phyloP scores from a whole-genome alignment of 1,140 invertebrate genomes.

The Euglossa dilemma region DNA sequence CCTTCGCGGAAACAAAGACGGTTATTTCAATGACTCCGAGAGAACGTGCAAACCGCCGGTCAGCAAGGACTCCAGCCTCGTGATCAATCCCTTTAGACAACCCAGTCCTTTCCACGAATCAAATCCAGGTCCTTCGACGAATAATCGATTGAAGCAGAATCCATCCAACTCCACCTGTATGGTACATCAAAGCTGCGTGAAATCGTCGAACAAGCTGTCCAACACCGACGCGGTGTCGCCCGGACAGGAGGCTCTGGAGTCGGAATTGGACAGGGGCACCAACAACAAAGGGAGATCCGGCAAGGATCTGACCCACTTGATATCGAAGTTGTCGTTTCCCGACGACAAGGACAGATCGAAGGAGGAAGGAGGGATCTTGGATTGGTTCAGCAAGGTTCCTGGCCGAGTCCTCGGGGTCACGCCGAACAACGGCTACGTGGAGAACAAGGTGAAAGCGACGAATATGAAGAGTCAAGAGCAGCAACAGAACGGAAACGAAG shows the following conservation, averaged over 20 bases:
- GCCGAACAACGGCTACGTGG: conserved; percentile 51
- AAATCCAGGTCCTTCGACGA: conserved; percentile 72
- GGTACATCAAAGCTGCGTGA: conserved; percentile 67
- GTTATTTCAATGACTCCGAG: conserved; percentile 49
- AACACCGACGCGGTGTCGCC: background rate
- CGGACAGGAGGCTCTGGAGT: conserved; percentile 32
- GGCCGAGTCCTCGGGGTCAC: conserved; percentile 69
- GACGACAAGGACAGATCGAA: conserved; percentile 71
- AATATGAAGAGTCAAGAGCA: conserved; percentile 50
- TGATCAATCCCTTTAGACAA: conserved; percentile 65
- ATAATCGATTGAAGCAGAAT: conserved; percentile 52
- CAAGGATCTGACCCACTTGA: conserved; percentile 72
- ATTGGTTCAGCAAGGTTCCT: conserved; percentile 77
- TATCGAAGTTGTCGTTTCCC: conserved; percentile 75
- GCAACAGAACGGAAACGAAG: conserved; percentile 46
- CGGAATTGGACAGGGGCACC: background rate
- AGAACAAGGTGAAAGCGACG: conserved; percentile 60
- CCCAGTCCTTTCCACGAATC: conserved; percentile 68
- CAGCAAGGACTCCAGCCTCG: conserved; percentile 13
- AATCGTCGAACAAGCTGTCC: conserved; percentile 43
- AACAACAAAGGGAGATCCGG: conserved; percentile 5
- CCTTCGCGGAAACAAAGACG: conserved; percentile 38
- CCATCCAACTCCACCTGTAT: conserved; percentile 58
- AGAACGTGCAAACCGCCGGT: conserved; percentile 38
- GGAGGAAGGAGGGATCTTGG: conserved; percentile 74